A percentile compares a stretch with the other conserved stretches of the same genome.
Conservation (phyloP, 2,888 invertebrate species). For the Machimus rusticus region DNA sequence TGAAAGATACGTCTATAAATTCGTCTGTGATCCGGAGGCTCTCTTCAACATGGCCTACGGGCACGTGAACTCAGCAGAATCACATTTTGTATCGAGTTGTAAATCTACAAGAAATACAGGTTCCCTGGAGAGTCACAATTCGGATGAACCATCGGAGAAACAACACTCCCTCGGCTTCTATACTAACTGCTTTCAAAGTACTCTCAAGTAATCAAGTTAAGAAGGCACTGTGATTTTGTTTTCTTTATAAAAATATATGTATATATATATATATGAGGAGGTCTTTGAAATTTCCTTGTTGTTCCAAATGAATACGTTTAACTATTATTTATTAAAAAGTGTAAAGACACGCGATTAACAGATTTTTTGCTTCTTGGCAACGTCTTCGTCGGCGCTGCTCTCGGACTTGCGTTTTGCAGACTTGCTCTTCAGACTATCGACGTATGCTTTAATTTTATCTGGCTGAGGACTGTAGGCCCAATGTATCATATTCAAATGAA, state of each 20-base stretch:
- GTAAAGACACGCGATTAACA: background rate
- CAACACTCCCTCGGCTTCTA: background rate
- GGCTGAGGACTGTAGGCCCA: conserved; percentile 82
- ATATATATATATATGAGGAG: background rate
- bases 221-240: conserved; percentile 13
- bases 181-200: conserved; percentile 1
- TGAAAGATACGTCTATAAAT: conserved; percentile 95
- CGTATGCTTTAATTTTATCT: conserved; percentile 70
- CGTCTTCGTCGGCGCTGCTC: conserved; percentile 52
- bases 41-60: conserved; percentile 83
- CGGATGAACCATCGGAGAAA: background rate
- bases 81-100: background rate
- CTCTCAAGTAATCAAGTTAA: background rate
- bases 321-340: background rate
- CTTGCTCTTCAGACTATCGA: conserved; percentile 56
- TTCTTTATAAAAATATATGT: background rate
- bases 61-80: conserved; percentile 52
- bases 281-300: background rate
- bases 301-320: background rate
- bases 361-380: conserved; percentile 51
- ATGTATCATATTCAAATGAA: conserved; percentile 73
- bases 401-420: conserved; percentile 62
- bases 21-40: conserved; percentile 94
- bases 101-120: background rate
- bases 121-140: background rate